Percentiles rank a stretch among this genome's conserved stretches.
These are phyloP conservation scores for Ophonus ardosiacus DNA, from an alignment of 2,888 invertebrate genomes.

Conservation along the genomic window DNA sequence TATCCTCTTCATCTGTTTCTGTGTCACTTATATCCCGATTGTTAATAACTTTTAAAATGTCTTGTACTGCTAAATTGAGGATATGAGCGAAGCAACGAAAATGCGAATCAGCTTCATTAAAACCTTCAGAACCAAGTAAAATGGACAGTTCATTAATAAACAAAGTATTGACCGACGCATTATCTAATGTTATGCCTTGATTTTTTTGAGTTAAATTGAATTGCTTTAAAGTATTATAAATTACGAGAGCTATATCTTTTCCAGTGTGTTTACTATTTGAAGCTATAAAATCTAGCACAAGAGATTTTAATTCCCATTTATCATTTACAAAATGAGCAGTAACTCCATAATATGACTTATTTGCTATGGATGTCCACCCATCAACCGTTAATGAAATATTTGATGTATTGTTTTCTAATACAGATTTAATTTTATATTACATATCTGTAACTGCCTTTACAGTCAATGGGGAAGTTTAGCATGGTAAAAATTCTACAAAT, in stretches of 20 bases:
- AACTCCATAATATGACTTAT: slow-evolving; percentile 43
- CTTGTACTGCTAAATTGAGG: slow-evolving; percentile 68
- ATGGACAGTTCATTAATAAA: slow-evolving; percentile 67
- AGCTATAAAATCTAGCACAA: slow-evolving; percentile 66
- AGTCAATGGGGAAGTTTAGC: too few species aligned
- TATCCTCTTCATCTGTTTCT: neutral
- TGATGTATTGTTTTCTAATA: neutral
- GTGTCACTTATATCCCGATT: neutral
- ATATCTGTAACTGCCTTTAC: neutral
- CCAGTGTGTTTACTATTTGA: slow-evolving; percentile 67
- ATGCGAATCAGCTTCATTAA: slow-evolving; percentile 66
- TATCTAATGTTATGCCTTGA: slow-evolving; percentile 68
- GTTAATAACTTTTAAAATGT: slow-evolving; percentile 63
- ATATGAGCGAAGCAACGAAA: slow-evolving; percentile 69
- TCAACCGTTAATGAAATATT: slow-evolving; percentile 56
- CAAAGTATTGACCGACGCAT: slow-evolving; percentile 67
- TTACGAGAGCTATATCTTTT: slow-evolving; percentile 66
- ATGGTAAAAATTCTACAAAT: too few species aligned
- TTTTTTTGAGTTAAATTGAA: slow-evolving; percentile 66
- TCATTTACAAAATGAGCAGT: slow-evolving; percentile 65
- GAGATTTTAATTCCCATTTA: slow-evolving; percentile 65
- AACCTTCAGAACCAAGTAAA: slow-evolving; percentile 63
- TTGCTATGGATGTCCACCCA: slow-evolving; percentile 61
- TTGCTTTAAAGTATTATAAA: slow-evolving; percentile 64
- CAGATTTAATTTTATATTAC: neutral